Evolutionary conservation across 2,797 vertebrate species (phyloP).

Genomic region (Aulostomus chinensis): DNA sequence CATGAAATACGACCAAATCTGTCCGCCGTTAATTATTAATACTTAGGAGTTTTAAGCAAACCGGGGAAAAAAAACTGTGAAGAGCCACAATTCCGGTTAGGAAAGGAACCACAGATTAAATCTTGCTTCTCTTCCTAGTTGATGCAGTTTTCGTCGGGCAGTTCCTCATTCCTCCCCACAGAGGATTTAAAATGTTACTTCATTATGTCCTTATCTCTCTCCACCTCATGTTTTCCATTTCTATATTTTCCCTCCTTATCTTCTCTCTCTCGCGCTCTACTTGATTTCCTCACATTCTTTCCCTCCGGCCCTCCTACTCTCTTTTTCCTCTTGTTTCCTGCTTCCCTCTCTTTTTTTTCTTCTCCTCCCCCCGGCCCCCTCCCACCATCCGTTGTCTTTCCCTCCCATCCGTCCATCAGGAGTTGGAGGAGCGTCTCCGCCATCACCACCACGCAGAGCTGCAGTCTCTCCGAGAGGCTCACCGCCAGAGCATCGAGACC

Average conservation of each 20-base stretch:
- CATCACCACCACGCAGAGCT: conserved; percentile 93
- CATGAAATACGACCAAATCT: no score
- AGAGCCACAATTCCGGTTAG: no score
- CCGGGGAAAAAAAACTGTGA: no score
- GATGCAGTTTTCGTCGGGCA: background rate
- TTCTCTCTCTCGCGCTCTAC: background rate
- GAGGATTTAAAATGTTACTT: conserved; percentile 8
- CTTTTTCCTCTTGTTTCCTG: background rate
- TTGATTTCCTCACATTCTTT: background rate
- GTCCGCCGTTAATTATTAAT: no score
- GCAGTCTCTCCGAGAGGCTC: conserved; percentile 90
- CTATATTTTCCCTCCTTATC: background rate
- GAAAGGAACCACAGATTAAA: no score
- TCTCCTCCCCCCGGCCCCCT: background rate
- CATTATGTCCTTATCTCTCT: conserved; percentile 1
- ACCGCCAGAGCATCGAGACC: conserved; percentile 93
- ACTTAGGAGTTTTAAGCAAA: no score
- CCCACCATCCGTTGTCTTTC: background rate
- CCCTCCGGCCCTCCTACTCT: background rate
- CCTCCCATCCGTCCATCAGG: conserved; percentile 69
- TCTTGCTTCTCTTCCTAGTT: no score
- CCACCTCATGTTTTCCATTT: conserved; percentile 1
- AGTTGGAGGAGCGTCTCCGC: conserved; percentile 91
- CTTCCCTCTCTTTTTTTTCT: background rate
- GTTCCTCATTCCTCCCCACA: no score